These are phyloP conservation scores for Sclerodermus sp. DNA, from an alignment of 2,888 invertebrate genomes.

Conservation along the genomic window DNA sequence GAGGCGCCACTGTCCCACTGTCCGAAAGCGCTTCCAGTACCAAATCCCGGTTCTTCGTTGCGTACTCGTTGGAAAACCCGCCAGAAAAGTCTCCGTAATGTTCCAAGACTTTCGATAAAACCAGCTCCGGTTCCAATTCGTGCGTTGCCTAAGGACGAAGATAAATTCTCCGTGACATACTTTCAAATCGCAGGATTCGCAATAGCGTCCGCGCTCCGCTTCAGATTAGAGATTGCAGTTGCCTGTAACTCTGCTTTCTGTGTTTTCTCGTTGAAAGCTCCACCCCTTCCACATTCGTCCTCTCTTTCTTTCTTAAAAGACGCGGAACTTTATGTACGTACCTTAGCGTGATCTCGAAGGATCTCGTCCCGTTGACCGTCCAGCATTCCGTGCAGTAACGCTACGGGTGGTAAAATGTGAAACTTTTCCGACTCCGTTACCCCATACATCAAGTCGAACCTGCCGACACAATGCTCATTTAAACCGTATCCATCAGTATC, in stretches of 20 bases:
- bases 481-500: no score
- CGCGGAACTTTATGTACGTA: slow-evolving; percentile 20
- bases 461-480: slow-evolving; percentile 42
- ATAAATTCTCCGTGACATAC: neutral
- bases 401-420: slow-evolving; percentile 73
- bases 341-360: slow-evolving; percentile 71
- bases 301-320: no score
- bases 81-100: slow-evolving; percentile 57
- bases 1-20: slow-evolving; percentile 81
- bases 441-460: slow-evolving; percentile 85
- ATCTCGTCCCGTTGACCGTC: slow-evolving; percentile 77
- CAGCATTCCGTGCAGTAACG: slow-evolving; percentile 72
- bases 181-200: no score
- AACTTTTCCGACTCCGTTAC: slow-evolving; percentile 82
- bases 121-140: slow-evolving; percentile 47
- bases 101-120: slow-evolving; percentile 47
- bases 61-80: slow-evolving; percentile 64
- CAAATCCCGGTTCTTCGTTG: slow-evolving; percentile 71
- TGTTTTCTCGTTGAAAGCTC: no score
- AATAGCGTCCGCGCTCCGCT: no score
- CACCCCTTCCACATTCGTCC: no score
- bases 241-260: no score
- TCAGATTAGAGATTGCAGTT: no score
- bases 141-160: slow-evolving; percentile 44
- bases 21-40: slow-evolving; percentile 88